Conservation (phyloP, 2,797 vertebrate species). For the Octomys mimax region DNA sequence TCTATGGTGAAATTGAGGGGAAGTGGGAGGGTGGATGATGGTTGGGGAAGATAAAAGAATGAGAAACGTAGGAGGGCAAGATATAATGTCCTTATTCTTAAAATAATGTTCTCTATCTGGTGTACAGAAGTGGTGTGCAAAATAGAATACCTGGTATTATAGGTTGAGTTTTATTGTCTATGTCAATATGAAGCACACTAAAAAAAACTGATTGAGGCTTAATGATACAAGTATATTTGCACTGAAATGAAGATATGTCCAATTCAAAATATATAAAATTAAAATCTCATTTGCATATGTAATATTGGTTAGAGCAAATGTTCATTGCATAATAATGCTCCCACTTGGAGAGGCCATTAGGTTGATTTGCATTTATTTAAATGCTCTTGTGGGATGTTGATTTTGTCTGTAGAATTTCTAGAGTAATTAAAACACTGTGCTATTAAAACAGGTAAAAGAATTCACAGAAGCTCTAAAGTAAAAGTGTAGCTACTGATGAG, state of each 20-base stretch:
- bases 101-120: constrained; percentile 35
- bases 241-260: constrained; percentile 62
- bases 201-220: constrained; percentile 53
- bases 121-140: neutral
- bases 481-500: constrained; percentile 40
- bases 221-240: constrained; percentile 56
- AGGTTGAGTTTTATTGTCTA: constrained; percentile 53
- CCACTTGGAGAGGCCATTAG: constrained; percentile 71
- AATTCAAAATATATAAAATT: constrained; percentile 75
- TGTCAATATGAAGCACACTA: constrained; percentile 43
- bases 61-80: constrained; percentile 29
- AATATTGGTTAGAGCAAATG: constrained; percentile 74
- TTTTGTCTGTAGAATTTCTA: constrained; percentile 72
- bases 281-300: constrained; percentile 79
- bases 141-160: constrained; percentile 39
- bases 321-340: constrained; percentile 72
- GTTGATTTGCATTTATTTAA: constrained; percentile 79
- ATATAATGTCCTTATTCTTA: constrained; percentile 51
- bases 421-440: constrained; percentile 59
- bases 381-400: constrained; percentile 64
- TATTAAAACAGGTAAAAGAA: constrained; percentile 71
- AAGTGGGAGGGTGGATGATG: constrained; percentile 44
- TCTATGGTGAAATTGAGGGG: neutral
- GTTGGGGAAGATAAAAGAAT: constrained; percentile 51
- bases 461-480: constrained; percentile 40